Evolutionary conservation across 2,797 vertebrate genomes (phyloP).

Genomic region (Cichlasoma orientale): DNA sequence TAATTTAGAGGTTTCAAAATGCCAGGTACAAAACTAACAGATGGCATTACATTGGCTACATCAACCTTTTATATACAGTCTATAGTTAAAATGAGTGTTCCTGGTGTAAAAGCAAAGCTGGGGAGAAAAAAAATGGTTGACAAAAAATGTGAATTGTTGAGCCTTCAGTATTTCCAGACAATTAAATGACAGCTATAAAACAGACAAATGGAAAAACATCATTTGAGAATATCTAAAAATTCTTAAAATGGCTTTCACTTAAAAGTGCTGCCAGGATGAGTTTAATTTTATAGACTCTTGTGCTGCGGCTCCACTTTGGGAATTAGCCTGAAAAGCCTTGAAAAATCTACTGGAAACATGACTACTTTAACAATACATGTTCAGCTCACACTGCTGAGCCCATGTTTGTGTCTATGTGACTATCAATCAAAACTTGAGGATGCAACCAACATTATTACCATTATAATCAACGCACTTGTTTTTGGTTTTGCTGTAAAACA

Average conservation of each 20-base stretch:
- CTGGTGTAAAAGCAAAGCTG: neutral
- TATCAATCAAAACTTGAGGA: constrained; percentile 36
- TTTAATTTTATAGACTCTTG: constrained; percentile 15
- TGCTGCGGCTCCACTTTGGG: constrained; percentile 6
- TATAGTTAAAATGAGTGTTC: neutral
- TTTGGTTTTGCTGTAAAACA: constrained; percentile 18
- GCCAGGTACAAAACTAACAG: neutral
- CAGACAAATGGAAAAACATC: neutral
- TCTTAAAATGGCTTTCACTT: constrained; percentile 7
- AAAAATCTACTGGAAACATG: neutral
- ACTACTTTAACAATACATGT: neutral
- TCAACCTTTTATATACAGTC: neutral
- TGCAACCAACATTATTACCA: constrained; percentile 27
- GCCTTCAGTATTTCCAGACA: neutral
- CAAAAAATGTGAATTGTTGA: neutral
- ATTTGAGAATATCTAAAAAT: constrained; percentile 10
- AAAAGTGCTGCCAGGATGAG: neutral
- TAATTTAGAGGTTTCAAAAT: neutral
- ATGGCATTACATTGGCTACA: neutral
- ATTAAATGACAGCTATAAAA: neutral
- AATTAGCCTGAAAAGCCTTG: neutral
- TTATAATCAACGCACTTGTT: constrained; percentile 43
- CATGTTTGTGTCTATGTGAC: constrained; percentile 17
- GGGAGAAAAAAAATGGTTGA: neutral
- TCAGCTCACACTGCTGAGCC: constrained; percentile 6